These are phyloP conservation scores for Gymnarchus niloticus DNA, from an alignment of 2,113 vertebrate species.

Conservation along the genomic window DNA sequence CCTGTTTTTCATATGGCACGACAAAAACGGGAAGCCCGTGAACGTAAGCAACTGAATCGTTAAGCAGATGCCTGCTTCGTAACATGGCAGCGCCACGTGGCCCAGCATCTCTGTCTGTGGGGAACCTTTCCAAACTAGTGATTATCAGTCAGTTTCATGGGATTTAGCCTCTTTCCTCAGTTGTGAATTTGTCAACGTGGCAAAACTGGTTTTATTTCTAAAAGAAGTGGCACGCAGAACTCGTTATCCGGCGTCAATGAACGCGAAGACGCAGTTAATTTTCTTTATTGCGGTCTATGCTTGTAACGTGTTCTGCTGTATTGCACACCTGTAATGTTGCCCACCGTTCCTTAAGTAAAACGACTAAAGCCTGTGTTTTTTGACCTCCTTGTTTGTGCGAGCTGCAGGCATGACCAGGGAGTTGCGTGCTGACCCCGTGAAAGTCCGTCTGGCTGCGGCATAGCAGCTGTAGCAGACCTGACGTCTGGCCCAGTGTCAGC, in stretches of 20 bases:
- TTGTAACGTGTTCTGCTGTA: background rate
- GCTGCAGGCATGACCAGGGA: background rate
- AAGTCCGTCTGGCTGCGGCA: background rate
- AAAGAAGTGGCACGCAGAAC: background rate
- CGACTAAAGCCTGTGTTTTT: background rate
- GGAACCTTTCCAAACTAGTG: background rate
- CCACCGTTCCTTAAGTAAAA: background rate
- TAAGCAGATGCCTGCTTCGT: background rate
- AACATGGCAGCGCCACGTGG: background rate
- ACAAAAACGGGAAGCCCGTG: background rate
- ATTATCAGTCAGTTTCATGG: background rate
- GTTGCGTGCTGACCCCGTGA: background rate
- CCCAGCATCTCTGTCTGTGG: background rate
- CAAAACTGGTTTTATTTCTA: background rate
- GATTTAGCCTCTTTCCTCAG: background rate
- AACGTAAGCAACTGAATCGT: background rate
- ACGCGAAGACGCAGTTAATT: background rate
- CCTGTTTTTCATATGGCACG: background rate
- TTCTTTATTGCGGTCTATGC: background rate
- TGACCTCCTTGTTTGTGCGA: background rate
- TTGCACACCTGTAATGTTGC: background rate
- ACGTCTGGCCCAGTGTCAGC: background rate
- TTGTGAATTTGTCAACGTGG: background rate
- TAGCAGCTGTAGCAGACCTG: no score
- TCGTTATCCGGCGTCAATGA: background rate